Evolutionary conservation across 2,797 vertebrate species (phyloP).

Genomic region (Hirundo rustica): DNA sequence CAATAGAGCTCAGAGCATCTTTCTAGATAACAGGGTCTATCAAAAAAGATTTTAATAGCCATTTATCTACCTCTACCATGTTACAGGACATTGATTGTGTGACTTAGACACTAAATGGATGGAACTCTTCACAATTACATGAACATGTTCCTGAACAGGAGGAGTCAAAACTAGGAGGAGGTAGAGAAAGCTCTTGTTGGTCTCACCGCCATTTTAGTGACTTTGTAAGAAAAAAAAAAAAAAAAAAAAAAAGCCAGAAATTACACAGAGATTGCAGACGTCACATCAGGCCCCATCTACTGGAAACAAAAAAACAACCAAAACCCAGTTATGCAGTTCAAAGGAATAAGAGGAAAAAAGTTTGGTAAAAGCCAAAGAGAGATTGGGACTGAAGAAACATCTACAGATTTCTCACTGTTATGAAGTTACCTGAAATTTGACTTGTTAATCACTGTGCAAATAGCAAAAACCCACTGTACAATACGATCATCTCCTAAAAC

Average conservation of each 20-base stretch:
- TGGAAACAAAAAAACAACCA: neutral
- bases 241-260: neutral
- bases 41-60: neutral
- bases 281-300: neutral
- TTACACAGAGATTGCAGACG: neutral
- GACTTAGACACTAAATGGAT: neutral
- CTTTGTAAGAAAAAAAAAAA: neutral
- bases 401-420: neutral
- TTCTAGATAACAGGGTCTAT: neutral
- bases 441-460: neutral
- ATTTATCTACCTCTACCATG: neutral
- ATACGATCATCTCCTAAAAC: neutral
- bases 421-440: neutral
- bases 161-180: neutral
- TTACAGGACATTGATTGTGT: neutral
- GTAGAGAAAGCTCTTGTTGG: neutral
- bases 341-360: neutral
- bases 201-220: neutral
- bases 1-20: neutral
- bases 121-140: neutral
- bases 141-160: neutral
- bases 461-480: neutral
- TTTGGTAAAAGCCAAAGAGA: neutral
- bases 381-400: neutral
- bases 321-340: neutral